Base-by-base conservation (phyloP, 2,797 vertebrate species). In the Lepilemur ruficaudatus region DNA sequence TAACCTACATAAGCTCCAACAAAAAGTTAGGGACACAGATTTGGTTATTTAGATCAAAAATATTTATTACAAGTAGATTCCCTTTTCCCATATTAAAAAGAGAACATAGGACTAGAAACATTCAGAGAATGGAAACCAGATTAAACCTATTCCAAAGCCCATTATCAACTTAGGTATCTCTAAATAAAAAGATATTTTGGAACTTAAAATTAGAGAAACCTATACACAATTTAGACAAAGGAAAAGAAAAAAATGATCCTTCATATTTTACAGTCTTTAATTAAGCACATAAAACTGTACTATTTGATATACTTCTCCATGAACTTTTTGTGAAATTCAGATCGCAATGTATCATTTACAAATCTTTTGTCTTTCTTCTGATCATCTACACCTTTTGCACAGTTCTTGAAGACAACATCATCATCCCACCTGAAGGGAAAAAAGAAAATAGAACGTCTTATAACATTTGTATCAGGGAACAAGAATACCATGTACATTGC, bases 301-400 rank as follows among this genome's bases (percentile, higher is more conserved):
- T 99, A 99, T 97, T 99, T 99, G 95, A 99, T 99, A 63, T 99
- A 99, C 98, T 99, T 99, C 97, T 99, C 99, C 99, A 99, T 99
- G 98, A 99, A 99, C 96, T 99, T 99, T 96, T 99, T 99, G 99
- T 99, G 99, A 98, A 99, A 99, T 98, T 99, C 99, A 4, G 99
- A 99, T 93, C 99, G 99, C 97, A 99, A 98, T 0, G 99, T 99
- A 98, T 99, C 99, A 13, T 99, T 99, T 55, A 99, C 98, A 0
- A 99, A 99, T 94, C 99, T 99, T 96, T 99, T 99, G 98, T 99
- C 99, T 96, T 99, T 99, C 92, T 99, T 99, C 41, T 99, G 98
- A 84, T 99, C 99, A 0, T 99, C 99, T 79, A 99, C 99, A 63
- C 99, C 99, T 98, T 99, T 99, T 89, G 99, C 99, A 78, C 99